These are phyloP conservation scores for Aviceda subcristata DNA, from an alignment of 2,113 vertebrate genomes.

Conservation along the genomic window DNA sequence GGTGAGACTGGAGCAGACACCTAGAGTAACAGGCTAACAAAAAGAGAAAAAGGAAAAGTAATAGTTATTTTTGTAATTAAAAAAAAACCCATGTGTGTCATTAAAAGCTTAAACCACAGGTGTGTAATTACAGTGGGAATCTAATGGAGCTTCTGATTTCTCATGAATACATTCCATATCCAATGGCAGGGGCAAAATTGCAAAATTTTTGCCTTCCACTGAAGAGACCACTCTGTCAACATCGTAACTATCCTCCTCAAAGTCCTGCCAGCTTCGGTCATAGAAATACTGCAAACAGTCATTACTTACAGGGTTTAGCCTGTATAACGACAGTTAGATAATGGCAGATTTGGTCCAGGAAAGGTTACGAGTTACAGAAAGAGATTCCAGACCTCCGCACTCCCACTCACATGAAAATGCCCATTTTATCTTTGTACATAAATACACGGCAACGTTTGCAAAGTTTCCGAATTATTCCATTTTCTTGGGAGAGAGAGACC, in stretches of 20 bases:
- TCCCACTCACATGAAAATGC: not conserved
- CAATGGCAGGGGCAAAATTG: not conserved
- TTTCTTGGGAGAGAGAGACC: not conserved
- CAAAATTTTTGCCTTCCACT: not conserved
- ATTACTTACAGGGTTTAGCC: not conserved
- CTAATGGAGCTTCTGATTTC: not conserved
- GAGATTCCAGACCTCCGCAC: accelerated
- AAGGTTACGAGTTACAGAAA: not conserved
- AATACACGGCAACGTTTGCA: not conserved
- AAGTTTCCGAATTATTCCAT: not conserved
- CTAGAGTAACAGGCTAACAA: not conserved
- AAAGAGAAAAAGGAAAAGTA: not conserved
- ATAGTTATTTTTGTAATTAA: not conserved
- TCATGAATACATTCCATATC: not conserved
- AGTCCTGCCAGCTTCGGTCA: not conserved
- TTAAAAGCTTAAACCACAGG: not conserved
- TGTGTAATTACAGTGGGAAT: not conserved
- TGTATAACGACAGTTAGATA: not conserved
- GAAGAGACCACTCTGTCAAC: not conserved
- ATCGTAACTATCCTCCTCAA: not conserved
- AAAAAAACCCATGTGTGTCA: not conserved
- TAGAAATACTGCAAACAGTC: not conserved
- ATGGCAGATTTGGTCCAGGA: not conserved
- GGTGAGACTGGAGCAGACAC: not conserved
- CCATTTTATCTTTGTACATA: not conserved